Evolutionary conservation across 2,888 invertebrate genomes (phyloP).

Genomic region (Thyatira batis): DNA sequence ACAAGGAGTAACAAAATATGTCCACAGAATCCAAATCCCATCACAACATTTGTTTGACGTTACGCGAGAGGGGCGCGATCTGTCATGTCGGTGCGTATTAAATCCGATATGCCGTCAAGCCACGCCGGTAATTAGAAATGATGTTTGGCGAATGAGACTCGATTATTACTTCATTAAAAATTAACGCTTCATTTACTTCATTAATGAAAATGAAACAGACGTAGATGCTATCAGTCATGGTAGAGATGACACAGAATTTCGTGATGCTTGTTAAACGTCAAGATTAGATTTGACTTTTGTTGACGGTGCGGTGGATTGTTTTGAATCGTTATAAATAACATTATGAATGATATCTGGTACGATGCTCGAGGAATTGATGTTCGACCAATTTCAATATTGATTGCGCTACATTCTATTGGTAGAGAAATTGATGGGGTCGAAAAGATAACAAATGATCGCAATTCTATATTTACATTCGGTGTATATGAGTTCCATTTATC

Average conservation of each 20-base stretch:
- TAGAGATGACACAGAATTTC: background rate
- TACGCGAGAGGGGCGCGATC: constrained; percentile 18
- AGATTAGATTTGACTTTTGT: background rate
- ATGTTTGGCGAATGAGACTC: constrained; percentile 3
- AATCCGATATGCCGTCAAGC: background rate
- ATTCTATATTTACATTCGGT: constrained; percentile 63
- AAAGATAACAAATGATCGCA: constrained; percentile 58
- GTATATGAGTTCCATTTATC: constrained; percentile 68
- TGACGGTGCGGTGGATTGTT: background rate
- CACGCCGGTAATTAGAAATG: constrained; percentile 3
- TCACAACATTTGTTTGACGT: constrained; percentile 10
- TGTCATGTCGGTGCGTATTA: constrained; percentile 24
- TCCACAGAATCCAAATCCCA: background rate
- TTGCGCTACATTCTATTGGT: constrained; percentile 32
- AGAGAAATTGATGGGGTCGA: constrained; percentile 51
- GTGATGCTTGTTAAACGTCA: background rate
- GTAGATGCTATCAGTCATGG: background rate
- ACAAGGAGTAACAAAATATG: background rate
- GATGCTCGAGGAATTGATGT: constrained; percentile 28
- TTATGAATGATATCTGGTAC: constrained; percentile 14
- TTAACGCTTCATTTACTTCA: constrained; percentile 36
- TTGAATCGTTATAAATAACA: background rate
- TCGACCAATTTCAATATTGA: constrained; percentile 33
- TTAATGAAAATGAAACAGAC: constrained; percentile 20
- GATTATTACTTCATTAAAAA: constrained; percentile 33